These are phyloP conservation scores for Cryptotermes secundus DNA, from an alignment of 1,140 invertebrate species.

Conservation along the genomic window DNA sequence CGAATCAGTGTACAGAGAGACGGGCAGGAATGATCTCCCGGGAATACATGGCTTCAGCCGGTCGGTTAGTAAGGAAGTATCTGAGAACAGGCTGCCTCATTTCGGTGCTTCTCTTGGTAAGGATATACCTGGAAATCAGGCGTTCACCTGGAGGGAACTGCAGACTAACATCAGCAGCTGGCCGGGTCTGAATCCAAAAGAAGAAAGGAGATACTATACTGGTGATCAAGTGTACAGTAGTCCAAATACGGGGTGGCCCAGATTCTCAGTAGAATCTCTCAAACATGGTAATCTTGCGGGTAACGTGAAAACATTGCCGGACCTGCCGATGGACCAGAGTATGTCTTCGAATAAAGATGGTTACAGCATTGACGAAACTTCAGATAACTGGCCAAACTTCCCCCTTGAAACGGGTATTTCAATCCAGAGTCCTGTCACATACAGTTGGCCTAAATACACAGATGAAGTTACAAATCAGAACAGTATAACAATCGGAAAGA, in stretches of 20 bases:
- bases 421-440: not conserved
- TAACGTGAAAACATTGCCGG: not conserved
- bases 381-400: constrained; percentile 9
- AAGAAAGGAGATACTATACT: not conserved
- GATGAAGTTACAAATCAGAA: not conserved
- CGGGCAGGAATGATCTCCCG: not conserved
- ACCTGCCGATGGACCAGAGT: not conserved
- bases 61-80: too few species aligned
- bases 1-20: not conserved
- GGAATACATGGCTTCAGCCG: not conserved
- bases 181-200: not conserved
- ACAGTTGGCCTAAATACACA: constrained; percentile 13
- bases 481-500: not conserved
- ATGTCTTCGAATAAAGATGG: not conserved
- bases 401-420: not conserved
- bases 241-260: not conserved
- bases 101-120: too few species aligned
- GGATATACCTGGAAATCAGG: too few species aligned
- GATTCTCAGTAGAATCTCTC: constrained; percentile 2
- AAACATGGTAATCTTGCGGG: constrained; percentile 21
- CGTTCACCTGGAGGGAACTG: too few species aligned
- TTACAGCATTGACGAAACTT: not conserved
- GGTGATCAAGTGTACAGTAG: not conserved
- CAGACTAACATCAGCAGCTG: not conserved
- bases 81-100: too few species aligned